Conservation (phyloP, 2,113 vertebrate species). For the Nymphicus hollandicus region DNA sequence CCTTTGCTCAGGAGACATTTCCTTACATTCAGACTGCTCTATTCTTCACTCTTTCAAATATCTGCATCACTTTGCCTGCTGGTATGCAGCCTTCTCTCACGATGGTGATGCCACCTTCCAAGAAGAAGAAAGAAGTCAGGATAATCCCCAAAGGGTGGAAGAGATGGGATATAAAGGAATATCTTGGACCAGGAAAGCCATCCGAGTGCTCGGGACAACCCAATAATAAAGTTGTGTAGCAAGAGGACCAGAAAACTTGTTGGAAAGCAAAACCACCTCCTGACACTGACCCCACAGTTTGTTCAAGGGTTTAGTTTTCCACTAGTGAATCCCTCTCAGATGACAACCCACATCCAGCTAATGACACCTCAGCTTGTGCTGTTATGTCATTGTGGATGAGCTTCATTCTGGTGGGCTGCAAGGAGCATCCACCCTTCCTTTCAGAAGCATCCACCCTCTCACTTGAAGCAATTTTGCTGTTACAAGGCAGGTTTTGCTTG, state of each 20-base stretch:
- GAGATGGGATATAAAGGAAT: neutral
- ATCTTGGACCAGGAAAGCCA: neutral
- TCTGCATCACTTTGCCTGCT: slow-evolving; percentile 78
- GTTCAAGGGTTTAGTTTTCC: neutral
- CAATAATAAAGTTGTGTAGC: neutral
- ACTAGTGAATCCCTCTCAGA: neutral
- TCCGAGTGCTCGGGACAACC: neutral
- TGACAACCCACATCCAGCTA: neutral
- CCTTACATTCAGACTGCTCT: neutral
- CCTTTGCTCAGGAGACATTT: neutral
- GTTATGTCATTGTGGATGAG: neutral
- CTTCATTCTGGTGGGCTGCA: neutral
- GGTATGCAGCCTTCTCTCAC: slow-evolving; percentile 87
- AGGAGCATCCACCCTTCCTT: neutral
- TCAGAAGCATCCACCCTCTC: neutral
- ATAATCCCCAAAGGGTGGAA: neutral
- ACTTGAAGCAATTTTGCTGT: neutral
- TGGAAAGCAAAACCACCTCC: neutral
- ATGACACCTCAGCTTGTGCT: neutral
- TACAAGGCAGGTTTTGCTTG: neutral
- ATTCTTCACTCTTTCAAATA: slow-evolving; percentile 83
- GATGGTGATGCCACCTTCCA: slow-evolving; percentile 79
- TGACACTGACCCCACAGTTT: neutral
- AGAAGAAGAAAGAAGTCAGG: neutral
- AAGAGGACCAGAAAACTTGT: neutral